A percentile compares a stretch with the other conserved stretches of the same genome.
Evolutionary conservation across 2,888 invertebrate genomes (phyloP).

Genomic region (Bombylius discolor): DNA sequence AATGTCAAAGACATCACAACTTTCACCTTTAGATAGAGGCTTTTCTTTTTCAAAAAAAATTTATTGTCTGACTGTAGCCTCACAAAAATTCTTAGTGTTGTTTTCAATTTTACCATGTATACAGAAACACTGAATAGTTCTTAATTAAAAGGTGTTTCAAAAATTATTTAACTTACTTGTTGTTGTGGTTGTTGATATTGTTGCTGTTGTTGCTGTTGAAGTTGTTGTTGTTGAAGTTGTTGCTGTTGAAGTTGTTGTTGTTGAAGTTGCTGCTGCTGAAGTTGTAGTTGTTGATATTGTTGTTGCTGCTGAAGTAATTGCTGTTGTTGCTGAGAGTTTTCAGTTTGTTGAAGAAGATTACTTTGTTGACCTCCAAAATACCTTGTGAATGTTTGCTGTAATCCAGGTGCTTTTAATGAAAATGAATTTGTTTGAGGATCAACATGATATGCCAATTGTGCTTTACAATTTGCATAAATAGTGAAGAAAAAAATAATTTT

Average conservation of each 20-base stretch:
- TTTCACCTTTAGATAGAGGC: too few relatives aligned
- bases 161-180: slow-evolving; percentile 1
- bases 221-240: slow-evolving; percentile 17
- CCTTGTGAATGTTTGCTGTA: slow-evolving; percentile 33
- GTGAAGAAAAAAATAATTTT: too few relatives aligned
- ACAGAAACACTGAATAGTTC: too few relatives aligned
- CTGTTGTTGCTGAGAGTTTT: slow-evolving; percentile 21
- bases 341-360: slow-evolving; percentile 21
- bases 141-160: too few relatives aligned
- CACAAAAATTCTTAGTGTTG: too few relatives aligned
- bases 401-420: slow-evolving; percentile 30
- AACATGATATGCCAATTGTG: slow-evolving; percentile 30
- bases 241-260: slow-evolving; percentile 19
- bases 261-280: slow-evolving; percentile 24
- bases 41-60: too few relatives aligned
- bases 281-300: slow-evolving; percentile 25
- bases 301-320: slow-evolving; percentile 19
- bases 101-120: too few relatives aligned
- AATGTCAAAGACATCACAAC: too few relatives aligned
- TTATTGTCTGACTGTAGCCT: too few relatives aligned
- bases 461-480: not conserved
- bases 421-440: slow-evolving; percentile 33
- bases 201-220: slow-evolving; percentile 17
- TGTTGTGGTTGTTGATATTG: slow-evolving; percentile 7
- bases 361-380: slow-evolving; percentile 26